These are phyloP conservation scores for Aphidoletes aphidimyza DNA, from an alignment of 2,888 invertebrate genomes.

Conservation along the genomic window DNA sequence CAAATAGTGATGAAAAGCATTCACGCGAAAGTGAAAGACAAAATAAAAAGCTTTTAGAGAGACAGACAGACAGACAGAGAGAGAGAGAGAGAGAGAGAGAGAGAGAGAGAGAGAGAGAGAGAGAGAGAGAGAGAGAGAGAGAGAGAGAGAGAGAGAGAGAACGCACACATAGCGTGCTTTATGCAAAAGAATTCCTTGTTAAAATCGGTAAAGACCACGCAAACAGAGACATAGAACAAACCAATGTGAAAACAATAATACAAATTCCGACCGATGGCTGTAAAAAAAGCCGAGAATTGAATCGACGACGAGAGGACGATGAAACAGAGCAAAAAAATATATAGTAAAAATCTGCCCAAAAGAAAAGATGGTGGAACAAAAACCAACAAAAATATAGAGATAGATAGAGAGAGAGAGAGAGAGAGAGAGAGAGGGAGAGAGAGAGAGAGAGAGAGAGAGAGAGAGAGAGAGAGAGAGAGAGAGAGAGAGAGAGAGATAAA, in stretches of 20 bases:
- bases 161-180: not conserved
- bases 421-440: not conserved
- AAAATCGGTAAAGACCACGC: constrained; percentile 47
- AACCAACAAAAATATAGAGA: constrained; percentile 10
- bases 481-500: too few relatives aligned
- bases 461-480: too few relatives aligned
- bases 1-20: too few relatives aligned
- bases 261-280: constrained; percentile 2
- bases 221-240: not conserved
- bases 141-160: not conserved
- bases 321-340: not conserved
- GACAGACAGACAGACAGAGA: too few relatives aligned
- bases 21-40: too few relatives aligned
- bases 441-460: too few relatives aligned
- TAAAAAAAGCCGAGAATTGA: not conserved
- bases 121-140: too few relatives aligned
- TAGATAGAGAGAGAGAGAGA: not conserved
- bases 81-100: too few relatives aligned
- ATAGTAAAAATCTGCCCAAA: not conserved
- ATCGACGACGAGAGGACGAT: not conserved
- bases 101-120: too few relatives aligned
- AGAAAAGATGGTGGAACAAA: constrained; percentile 32
- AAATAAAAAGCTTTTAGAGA: too few relatives aligned
- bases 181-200: constrained; percentile 44
- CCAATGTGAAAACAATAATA: constrained; percentile 47